Base-by-base conservation (phyloP, 2,113 vertebrate species). In the Mesocricetus auratus region DNA sequence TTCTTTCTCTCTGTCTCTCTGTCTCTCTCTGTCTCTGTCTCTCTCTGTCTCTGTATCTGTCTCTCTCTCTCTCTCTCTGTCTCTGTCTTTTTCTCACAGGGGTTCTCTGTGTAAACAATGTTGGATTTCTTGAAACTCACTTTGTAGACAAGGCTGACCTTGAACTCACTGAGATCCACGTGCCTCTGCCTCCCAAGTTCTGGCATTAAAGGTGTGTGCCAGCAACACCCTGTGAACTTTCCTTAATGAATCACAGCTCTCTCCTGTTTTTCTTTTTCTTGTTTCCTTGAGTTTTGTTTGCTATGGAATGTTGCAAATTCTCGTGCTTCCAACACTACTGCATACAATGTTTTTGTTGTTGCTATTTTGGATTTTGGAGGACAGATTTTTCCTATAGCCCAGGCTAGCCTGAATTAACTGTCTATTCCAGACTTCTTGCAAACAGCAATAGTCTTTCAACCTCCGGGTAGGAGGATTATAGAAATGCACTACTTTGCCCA, bases 31-130 rank as follows among this genome's bases (percentile, higher is more conserved):
- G n/a, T n/a, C n/a, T n/a, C n/a, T n/a, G n/a, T n/a, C n/a, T n/a
- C n/a, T n/a, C n/a, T n/a, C n/a, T n/a, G n/a, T n/a, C n/a, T n/a
- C n/a, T n/a, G n/a, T n/a, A n/a, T n/a, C n/a, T n/a, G n/a, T n/a
- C n/a, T 13, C 53, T 12, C 15, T 13, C 15, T 2, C 3, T 3
- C 53, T 13, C 15, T 13, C 53, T 13, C 15, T 13, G 12, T 1
- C 12, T 12, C 53, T 13, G 12, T 15, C 53, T 56, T 56, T 56
- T 56, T 56, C 53, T 13, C 53, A 13, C 53, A 56, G 53, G 12
- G 53, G 12, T 56, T 56, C 50, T 56, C 53, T 56, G 53, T 56
- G 53, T 56, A 56, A 56, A 11, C 53, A 56, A 13, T 56, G 12
- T 13, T 56, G 11, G 53, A 2, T 56, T 11, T 56, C 53, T 13